Base-by-base conservation (phyloP, 2,888 invertebrate genomes). In the Epinotia ramella region DNA sequence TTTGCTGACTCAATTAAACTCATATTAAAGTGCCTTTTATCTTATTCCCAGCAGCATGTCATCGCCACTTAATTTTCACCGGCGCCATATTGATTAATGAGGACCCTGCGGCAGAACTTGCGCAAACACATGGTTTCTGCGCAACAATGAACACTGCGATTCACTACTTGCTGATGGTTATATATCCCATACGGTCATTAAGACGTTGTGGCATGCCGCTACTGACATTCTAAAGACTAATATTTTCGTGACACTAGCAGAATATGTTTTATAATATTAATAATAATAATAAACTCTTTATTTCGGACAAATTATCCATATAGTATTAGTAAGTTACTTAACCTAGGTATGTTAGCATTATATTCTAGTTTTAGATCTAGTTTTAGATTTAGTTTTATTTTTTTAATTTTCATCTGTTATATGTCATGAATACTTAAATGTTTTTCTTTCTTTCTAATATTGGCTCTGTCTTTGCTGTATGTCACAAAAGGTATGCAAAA, bases 51-150 rank as follows among this genome's bases (percentile, higher is more conserved):
- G 33, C 53, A 71, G 65, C 69, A 56, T 75, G 78, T 78, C 77
- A 66, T 76, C 78, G 72, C 68, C 73, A 56, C 18, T 73, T 71
- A 68, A 73, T 60, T 40, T 56, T 81, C 80, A 80, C 80, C 73
- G 69, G 75, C 67, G 76, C 68, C 78, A 77, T 79, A 79, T 77
- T 86, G 82, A 86, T 86, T 80, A 81, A 86, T 79, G 78, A 53
- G 73, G 72, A 77, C 78, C 83, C 79, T 77, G 73, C 60, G 78
- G 82, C 79, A 78, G 76, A 79, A 70, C 67, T 79, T 80, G 75
- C 78, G 77, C 77, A 80, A 80, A 16, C 57, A 63, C 56, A 20
- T 12, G 24, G 11, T 9, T 65, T 78, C 77, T 70, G 16, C 73
- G 75, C 73, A 74, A 77, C 62, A 73, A 74, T 73, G 33, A 7